A percentile compares a stretch with the other conserved stretches of the same genome.
These are phyloP conservation scores for Andrena dorsata DNA, from an alignment of 2,888 invertebrate genomes.

Conservation along the genomic window DNA sequence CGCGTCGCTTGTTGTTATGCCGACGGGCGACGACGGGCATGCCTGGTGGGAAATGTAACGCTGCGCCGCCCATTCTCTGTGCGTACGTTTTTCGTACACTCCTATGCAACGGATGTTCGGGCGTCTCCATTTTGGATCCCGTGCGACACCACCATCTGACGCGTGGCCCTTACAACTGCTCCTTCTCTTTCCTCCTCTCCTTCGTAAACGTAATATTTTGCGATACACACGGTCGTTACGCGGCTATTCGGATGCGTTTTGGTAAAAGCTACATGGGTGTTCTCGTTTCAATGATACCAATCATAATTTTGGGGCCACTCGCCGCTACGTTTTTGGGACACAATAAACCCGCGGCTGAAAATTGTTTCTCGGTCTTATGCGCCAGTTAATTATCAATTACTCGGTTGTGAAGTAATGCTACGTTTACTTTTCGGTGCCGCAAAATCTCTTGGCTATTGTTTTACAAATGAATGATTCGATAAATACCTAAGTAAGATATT, in stretches of 20 bases:
- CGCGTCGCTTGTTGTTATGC: conserved; percentile 70
- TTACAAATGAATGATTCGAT: no score
- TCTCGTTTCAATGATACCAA: neutral
- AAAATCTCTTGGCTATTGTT: neutral
- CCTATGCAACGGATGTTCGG: no score
- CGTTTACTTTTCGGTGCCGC: neutral
- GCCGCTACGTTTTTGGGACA: no score
- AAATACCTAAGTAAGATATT: no score
- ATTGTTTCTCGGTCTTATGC: neutral
- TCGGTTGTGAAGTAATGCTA: neutral
- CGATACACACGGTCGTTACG: no score
- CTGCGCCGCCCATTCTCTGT: neutral
- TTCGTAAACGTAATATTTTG: neutral
- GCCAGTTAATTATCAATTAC: neutral
- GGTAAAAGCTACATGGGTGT: neutral
- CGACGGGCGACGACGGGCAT: conserved; percentile 28
- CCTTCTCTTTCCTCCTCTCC: neutral
- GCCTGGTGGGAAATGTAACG: conserved; percentile 46
- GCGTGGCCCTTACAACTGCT: conserved; percentile 26
- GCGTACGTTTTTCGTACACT: neutral
- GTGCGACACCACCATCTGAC: conserved; percentile 31
- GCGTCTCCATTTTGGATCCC: conserved; percentile 5
- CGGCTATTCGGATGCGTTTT: neutral
- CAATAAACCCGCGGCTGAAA: neutral
- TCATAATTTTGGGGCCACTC: neutral